Percentiles rank a stretch among this genome's conserved stretches.
phyloP scores from a whole-genome alignment of 2,113 vertebrate species.

The Odontophorus gujanensis region DNA sequence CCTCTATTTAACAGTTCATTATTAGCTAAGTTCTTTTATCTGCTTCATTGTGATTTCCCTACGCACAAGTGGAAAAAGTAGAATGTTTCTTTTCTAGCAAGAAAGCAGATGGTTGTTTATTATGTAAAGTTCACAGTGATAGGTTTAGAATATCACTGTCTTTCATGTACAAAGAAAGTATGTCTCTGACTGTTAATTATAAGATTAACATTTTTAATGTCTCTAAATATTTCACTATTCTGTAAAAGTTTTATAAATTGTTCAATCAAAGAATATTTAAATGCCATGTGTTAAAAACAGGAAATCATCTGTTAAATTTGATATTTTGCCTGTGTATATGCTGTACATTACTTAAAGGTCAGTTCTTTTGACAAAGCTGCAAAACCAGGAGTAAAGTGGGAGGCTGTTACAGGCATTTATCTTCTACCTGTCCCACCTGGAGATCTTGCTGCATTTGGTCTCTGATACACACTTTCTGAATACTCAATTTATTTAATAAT shows the following conservation, averaged over 20 bases:
- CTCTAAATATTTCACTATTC: constrained; percentile 60
- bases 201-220: constrained; percentile 78
- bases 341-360: constrained; percentile 66
- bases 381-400: constrained; percentile 53
- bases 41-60: constrained; percentile 1
- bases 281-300: constrained; percentile 64
- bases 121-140: constrained; percentile 73
- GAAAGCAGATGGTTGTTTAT: constrained; percentile 74
- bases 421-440: neutral
- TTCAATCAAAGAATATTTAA: constrained; percentile 66
- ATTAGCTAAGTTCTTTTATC: neutral
- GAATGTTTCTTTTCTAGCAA: constrained; percentile 32
- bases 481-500: neutral
- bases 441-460: constrained; percentile 11
- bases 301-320: constrained; percentile 61
- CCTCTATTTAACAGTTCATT: neutral
- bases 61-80: neutral
- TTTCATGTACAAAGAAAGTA: constrained; percentile 26
- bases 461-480: neutral
- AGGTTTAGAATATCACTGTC: constrained; percentile 67
- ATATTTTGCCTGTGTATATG: constrained; percentile 47
- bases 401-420: constrained; percentile 7
- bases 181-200: constrained; percentile 76
- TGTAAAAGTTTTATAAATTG: constrained; percentile 71
- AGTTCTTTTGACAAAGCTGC: constrained; percentile 48